Percentiles rank a stretch among this genome's conserved stretches.
Evolutionary conservation across 1,140 invertebrate species (phyloP).

Genomic region (Amyelois transitella): DNA sequence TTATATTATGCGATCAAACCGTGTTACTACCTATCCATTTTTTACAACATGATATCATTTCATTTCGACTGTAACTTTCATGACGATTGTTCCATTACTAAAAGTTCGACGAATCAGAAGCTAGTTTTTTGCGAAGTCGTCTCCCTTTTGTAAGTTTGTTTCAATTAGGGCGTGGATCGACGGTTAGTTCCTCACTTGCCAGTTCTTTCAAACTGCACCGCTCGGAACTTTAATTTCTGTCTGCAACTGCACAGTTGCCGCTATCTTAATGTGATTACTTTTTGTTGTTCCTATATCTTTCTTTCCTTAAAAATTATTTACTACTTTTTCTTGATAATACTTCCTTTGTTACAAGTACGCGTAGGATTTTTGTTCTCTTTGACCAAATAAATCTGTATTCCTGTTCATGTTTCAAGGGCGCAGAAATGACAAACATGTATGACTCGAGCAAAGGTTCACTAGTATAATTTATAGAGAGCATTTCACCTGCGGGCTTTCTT

Average conservation of each 20-base stretch:
- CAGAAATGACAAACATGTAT: slow-evolving; percentile 13
- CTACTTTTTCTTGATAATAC: not conserved
- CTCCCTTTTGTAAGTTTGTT: slow-evolving; percentile 21
- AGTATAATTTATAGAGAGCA: slow-evolving; percentile 20
- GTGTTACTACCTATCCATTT: too few species aligned
- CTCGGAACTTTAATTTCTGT: slow-evolving; percentile 5
- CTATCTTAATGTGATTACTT: not conserved
- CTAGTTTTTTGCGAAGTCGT: not conserved
- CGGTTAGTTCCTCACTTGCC: slow-evolving; percentile 20
- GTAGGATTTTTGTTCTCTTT: too few species aligned
- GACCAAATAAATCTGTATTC: too few species aligned
- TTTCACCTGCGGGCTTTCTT: slow-evolving; percentile 14
- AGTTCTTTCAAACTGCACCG: slow-evolving; percentile 19
- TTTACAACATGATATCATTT: too few species aligned
- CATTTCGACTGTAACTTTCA: too few species aligned
- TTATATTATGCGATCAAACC: too few species aligned
- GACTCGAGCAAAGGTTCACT: slow-evolving; percentile 3
- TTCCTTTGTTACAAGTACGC: not conserved
- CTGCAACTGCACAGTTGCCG: not conserved
- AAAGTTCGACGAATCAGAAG: not conserved
- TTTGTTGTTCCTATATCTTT: not conserved
- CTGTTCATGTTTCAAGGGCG: not conserved
- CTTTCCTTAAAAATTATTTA: not conserved
- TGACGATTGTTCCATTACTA: not conserved
- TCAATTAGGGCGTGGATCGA: slow-evolving; percentile 35